phyloP scores from a whole-genome alignment of 2,113 vertebrate genomes.

The Lutjanus erythropterus region DNA sequence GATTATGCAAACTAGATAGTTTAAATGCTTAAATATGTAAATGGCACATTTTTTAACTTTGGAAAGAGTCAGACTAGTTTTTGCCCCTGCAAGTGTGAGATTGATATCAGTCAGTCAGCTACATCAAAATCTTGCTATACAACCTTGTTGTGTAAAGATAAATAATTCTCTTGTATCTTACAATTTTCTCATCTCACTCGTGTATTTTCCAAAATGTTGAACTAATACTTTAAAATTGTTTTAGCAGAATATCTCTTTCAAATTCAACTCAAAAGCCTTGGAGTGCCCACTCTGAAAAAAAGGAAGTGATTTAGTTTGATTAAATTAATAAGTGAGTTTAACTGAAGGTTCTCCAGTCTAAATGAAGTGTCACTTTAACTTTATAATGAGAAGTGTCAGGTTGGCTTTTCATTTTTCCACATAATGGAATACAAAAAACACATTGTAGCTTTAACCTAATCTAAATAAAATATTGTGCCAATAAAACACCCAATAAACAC shows the following conservation, averaged over 20 bases:
- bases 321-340: neutral
- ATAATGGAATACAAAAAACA: neutral
- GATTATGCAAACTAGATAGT: neutral
- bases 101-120: too few species aligned
- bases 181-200: neutral
- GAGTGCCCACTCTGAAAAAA: neutral
- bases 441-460: neutral
- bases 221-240: neutral
- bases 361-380: neutral
- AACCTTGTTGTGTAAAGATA: too few species aligned
- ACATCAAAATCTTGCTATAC: too few species aligned
- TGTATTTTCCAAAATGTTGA: neutral
- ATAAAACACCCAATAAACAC: slow-evolving; percentile 49
- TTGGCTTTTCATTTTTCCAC: neutral
- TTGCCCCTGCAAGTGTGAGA: neutral
- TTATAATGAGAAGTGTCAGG: neutral
- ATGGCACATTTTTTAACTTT: neutral
- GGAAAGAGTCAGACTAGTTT: neutral
- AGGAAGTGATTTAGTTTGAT: neutral
- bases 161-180: too few species aligned
- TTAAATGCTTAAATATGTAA: neutral
- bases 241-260: too few species aligned
- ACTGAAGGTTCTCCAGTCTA: neutral
- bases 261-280: neutral
- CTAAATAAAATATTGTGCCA: slow-evolving; percentile 18